Conservation (phyloP, 2,797 vertebrate genomes). For the Sphenodon punctatus region DNA sequence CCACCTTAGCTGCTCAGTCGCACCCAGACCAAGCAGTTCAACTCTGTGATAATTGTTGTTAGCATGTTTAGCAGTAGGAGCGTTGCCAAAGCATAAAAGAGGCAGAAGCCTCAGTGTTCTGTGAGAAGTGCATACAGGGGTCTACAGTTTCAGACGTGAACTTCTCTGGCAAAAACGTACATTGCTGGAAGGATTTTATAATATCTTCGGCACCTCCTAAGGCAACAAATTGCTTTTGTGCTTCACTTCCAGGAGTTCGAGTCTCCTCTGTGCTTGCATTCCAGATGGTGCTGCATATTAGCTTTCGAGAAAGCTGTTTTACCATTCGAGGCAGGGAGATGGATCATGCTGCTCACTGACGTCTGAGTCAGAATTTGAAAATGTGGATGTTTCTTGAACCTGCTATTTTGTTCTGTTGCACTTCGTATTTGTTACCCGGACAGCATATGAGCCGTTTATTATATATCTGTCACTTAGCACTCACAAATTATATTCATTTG, state of each 20-base stretch:
- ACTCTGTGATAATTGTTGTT: neutral
- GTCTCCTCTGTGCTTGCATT: slow-evolving; percentile 20
- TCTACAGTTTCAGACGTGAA: neutral
- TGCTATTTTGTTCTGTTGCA: slow-evolving; percentile 57
- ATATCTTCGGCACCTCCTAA: slow-evolving; percentile 24
- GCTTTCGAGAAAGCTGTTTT: slow-evolving; percentile 54
- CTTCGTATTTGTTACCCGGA: slow-evolving; percentile 66
- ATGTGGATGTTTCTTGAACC: slow-evolving; percentile 43
- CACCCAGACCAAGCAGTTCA: neutral
- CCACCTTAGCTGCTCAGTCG: neutral
- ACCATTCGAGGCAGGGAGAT: slow-evolving; percentile 62
- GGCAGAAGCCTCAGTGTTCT: too few species aligned
- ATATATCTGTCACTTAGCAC: slow-evolving; percentile 43
- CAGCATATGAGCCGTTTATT: slow-evolving; percentile 15
- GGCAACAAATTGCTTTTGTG: slow-evolving; percentile 44
- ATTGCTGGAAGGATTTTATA: slow-evolving; percentile 23
- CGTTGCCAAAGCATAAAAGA: fast-evolving
- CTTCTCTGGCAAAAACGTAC: neutral
- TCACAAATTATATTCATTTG: slow-evolving; percentile 55
- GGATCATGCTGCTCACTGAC: slow-evolving; percentile 43
- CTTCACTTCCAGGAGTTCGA: slow-evolving; percentile 50
- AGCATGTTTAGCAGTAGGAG: neutral
- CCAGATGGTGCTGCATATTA: slow-evolving; percentile 69
- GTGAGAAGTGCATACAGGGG: neutral
- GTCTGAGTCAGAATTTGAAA: slow-evolving; percentile 48